A percentile compares a stretch with the other conserved stretches of the same genome.
Conservation (phyloP, 2,888 invertebrate genomes). For the Poecilus cupreus region DNA sequence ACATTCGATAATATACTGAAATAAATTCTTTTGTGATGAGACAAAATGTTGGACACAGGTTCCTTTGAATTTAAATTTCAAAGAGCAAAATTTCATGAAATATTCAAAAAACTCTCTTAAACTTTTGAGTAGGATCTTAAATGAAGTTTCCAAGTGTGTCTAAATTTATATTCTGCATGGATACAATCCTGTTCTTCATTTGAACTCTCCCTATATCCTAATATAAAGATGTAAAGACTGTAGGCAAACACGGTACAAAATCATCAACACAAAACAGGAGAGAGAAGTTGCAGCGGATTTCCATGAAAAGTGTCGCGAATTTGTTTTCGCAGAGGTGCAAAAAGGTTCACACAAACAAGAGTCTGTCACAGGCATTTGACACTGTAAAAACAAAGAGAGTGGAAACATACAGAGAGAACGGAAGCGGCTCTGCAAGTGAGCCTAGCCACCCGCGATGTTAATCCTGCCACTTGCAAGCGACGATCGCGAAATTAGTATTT, state of each 20-base stretch:
- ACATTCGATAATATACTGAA: background rate
- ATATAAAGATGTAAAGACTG: background rate
- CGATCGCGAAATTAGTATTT: slow-evolving; percentile 18
- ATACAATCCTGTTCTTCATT: slow-evolving; percentile 1
- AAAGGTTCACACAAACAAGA: background rate
- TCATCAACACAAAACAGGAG: slow-evolving; percentile 28
- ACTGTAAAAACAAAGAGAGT: slow-evolving; percentile 2
- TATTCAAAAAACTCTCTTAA: slow-evolving; percentile 29
- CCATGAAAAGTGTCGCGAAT: slow-evolving; percentile 31
- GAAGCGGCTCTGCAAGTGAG: background rate
- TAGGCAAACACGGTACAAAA: slow-evolving; percentile 2
- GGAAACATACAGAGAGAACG: background rate
- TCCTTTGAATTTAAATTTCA: slow-evolving; percentile 24
- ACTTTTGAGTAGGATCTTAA: slow-evolving; percentile 14
- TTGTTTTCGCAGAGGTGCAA: slow-evolving; percentile 29
- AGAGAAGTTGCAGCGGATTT: background rate
- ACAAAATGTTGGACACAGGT: background rate
- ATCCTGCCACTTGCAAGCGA: background rate
- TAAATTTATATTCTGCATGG: slow-evolving; percentile 25
- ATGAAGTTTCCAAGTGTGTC: slow-evolving; percentile 30
- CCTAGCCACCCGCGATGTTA: background rate
- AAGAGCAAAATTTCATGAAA: slow-evolving; percentile 35
- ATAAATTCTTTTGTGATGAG: slow-evolving; percentile 26
- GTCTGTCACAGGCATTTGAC: background rate
- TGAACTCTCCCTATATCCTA: too few relatives aligned